Conservation (phyloP, 1,140 invertebrate genomes). For the Bombus impatiens region DNA sequence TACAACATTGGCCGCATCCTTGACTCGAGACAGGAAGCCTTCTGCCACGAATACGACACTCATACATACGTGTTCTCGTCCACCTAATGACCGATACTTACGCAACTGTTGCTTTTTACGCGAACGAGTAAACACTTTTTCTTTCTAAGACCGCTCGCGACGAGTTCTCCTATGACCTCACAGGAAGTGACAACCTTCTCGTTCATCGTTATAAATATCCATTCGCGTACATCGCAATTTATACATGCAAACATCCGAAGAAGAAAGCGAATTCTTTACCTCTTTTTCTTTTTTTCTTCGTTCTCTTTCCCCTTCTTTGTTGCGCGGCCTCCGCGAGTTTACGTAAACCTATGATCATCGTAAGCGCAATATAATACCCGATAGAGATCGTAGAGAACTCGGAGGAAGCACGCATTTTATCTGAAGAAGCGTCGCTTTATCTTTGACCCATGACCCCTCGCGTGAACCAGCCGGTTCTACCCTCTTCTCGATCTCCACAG, state of each 20-base stretch:
- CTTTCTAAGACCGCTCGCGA: neutral
- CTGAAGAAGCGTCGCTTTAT: constrained; percentile 51
- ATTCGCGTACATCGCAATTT: neutral
- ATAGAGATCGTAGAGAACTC: constrained; percentile 58
- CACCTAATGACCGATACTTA: constrained; percentile 54
- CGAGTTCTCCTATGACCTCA: constrained; percentile 61
- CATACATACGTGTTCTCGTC: neutral
- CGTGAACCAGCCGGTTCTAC: constrained; percentile 34
- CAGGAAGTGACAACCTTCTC: constrained; percentile 61
- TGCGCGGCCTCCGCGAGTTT: neutral
- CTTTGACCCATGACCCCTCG: constrained; percentile 48
- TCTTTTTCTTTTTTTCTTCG: neutral
- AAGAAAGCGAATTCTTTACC: constrained; percentile 9
- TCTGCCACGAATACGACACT: neutral
- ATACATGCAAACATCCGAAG: neutral
- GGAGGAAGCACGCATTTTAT: constrained; percentile 51
- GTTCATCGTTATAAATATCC: constrained; percentile 70
- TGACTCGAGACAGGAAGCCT: constrained; percentile 56
- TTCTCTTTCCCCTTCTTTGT: neutral
- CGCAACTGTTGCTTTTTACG: constrained; percentile 40
- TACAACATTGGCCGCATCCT: constrained; percentile 56
- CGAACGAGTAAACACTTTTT: neutral
- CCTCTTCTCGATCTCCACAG: neutral
- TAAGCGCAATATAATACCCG: constrained; percentile 46
- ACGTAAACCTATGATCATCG: constrained; percentile 12